Conservation (phyloP, 2,113 vertebrate genomes). For the Myotis brandtii region DNA sequence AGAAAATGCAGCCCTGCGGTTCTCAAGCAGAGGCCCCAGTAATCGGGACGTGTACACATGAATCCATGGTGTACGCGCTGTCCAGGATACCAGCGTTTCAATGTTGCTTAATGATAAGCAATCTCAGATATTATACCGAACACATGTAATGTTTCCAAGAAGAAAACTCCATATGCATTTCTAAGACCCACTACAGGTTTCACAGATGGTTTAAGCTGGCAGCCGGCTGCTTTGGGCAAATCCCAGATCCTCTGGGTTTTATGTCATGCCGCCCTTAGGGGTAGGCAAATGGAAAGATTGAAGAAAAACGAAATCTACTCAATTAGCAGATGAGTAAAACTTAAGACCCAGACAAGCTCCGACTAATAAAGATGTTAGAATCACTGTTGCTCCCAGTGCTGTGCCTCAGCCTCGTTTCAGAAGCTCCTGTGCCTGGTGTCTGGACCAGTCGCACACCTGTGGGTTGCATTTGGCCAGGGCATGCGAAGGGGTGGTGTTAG, state of each 20-base stretch:
- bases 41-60: fast-evolving
- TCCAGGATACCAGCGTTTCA: no score
- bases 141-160: background rate
- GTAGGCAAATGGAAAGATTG: background rate
- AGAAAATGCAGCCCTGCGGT: fast-evolving
- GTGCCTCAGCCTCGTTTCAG: background rate
- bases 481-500: fast-evolving
- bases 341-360: background rate
- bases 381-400: fast-evolving
- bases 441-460: background rate
- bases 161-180: background rate
- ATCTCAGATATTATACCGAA: background rate
- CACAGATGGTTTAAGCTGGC: background rate
- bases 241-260: background rate
- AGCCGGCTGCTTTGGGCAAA: background rate
- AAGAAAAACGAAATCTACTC: background rate
- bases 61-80: fast-evolving
- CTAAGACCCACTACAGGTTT: background rate
- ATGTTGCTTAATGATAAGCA: background rate
- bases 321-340: background rate
- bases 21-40: no score
- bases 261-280: background rate
- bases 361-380: background rate
- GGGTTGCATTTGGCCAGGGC: background rate
- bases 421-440: background rate